Evolutionary conservation across 2,797 vertebrate genomes (phyloP), one percentile per base, ranked within the genome.

Genomic region (Melanotaenia pygmaea): DNA sequence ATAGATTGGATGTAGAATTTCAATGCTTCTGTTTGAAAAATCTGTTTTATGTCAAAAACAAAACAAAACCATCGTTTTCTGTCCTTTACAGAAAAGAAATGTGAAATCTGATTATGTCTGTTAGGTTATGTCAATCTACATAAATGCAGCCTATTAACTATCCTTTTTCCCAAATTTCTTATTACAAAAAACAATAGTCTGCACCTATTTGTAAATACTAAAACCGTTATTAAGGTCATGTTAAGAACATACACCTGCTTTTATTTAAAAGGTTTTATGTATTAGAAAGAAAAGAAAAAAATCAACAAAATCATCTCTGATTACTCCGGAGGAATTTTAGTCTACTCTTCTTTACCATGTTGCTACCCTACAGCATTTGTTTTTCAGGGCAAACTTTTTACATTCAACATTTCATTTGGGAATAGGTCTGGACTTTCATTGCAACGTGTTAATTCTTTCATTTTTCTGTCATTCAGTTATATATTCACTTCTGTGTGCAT

Each of bases 201-300:
- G 53, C 64, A 80, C 91, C 87, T 76, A 76, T 85, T 73, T 86
- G 66, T 86, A 90, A 78, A 91, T 24, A 22, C 22, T 51, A 24
- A 22, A 24, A 9, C n/a, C 10, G 20, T 20, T 22, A 24, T 24
- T 51, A 51, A 3, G 10, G n/a, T 51, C n/a, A 51, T 22, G 3
- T 22, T 1, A 24, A 24, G 11, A 51, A 24, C 50, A 51, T 22
- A 10, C 22, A 11, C n/a, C 50, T 12, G 10, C n/a, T 45, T 45
- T 45, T 20, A 18, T 18, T 45, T 45, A 1, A 3, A 51, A 51
- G 8, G 7, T 22, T 51, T 50, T 24, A 43, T 38, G 11, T 38
- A 14, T 13, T 2, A 12, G 37, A 14, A 5, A 7, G 5, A 45
- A 6, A 18, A 45, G 2, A 40, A 40, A 18, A 45, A 20, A 45